Base-by-base conservation (phyloP, 2,888 invertebrate genomes). In the Chymomyza amoena region DNA sequence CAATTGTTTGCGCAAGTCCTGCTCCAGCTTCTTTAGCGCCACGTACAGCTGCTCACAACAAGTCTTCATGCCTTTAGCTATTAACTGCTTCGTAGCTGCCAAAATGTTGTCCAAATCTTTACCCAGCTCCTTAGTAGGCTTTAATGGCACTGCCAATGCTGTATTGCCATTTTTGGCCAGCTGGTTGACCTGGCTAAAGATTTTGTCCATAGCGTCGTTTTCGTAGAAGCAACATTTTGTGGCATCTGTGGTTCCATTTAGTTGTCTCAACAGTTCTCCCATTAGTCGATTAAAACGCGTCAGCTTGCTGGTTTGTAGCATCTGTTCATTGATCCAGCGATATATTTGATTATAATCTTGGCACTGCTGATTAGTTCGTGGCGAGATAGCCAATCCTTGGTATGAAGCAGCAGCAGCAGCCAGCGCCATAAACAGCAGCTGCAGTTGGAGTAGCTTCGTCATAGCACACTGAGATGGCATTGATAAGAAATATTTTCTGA, bases 161-260 rank as follows among this genome's bases (percentile, higher is more conserved):
- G 16, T 18, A 9, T 54, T 54, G 4, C 13, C 52, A 18, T 54
- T 54, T 18, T 54, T 18, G 0, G 16, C 7, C 16, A 54, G 52
- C 52, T 54, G 3, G 16, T 61, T 54, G 0, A 81, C 6, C 0
- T 65, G 65, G 6, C 25, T 6, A 2, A 84, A 65, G 1, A 84
- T 36, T 0, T 18, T 57, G 0, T 51, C 9, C 74, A 81, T 69
- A 0, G 72, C 68, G 1, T 28, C 1, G 5, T 67, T 61, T 7
- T 81, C 85, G 20, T 79, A 75, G 28, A 76, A 76, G 18, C 80
- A 79, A 36, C 78, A 82, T 1, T 68, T 60, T 6, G 52, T 68
- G 1, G 32, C 25, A 1, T 16, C 7, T 1, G 13, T 36, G n/a
- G 25, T 52, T 0, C 6, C 50, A 32, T 69, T 61, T 0, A 84